These are phyloP conservation scores for Nycticebus coucang DNA, from an alignment of 2,113 vertebrate genomes.

Conservation along the genomic window DNA sequence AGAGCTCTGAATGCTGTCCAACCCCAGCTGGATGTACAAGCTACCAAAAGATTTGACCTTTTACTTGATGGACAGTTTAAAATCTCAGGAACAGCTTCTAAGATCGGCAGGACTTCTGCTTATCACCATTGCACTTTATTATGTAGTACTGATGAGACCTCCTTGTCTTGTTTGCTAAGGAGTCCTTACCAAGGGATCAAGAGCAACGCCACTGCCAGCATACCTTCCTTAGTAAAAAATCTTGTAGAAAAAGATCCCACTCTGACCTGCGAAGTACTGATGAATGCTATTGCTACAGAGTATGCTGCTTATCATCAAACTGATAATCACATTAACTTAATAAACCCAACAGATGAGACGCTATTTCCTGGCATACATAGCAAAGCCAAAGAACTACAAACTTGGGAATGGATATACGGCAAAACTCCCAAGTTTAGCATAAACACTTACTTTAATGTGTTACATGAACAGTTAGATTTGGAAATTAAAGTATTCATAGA, in stretches of 20 bases:
- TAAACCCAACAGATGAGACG: conserved; percentile 90
- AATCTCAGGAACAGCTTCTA: conserved; percentile 96
- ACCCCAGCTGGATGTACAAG: conserved; percentile 88
- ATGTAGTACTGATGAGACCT: conserved; percentile 86
- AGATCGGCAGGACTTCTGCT: conserved; percentile 90
- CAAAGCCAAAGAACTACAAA: conserved; percentile 87
- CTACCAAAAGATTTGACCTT: conserved; percentile 92
- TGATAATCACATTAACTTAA: conserved; percentile 74
- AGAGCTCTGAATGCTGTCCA: conserved; percentile 87
- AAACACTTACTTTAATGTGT: conserved; percentile 83
- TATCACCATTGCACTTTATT: conserved; percentile 98
- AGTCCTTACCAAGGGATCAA: conserved; percentile 90
- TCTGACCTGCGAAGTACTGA: conserved; percentile 88
- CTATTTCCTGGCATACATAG: conserved; percentile 88
- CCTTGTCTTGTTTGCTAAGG: conserved; percentile 88
- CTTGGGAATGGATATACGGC: conserved; percentile 96
- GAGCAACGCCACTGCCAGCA: conserved; percentile 94
- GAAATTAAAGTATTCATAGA: conserved; percentile 86
- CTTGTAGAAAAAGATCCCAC: conserved; percentile 90
- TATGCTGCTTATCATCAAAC: conserved; percentile 87
- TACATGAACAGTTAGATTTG: conserved; percentile 72
- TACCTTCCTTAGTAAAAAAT: conserved; percentile 91
- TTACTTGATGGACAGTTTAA: conserved; percentile 91
- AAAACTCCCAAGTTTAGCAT: conserved; percentile 93
- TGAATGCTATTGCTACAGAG: conserved; percentile 88